Percentiles rank a stretch among this genome's conserved stretches.
phyloP scores from a whole-genome alignment of 2,888 invertebrate species.

The Stegophylla sp. region DNA sequence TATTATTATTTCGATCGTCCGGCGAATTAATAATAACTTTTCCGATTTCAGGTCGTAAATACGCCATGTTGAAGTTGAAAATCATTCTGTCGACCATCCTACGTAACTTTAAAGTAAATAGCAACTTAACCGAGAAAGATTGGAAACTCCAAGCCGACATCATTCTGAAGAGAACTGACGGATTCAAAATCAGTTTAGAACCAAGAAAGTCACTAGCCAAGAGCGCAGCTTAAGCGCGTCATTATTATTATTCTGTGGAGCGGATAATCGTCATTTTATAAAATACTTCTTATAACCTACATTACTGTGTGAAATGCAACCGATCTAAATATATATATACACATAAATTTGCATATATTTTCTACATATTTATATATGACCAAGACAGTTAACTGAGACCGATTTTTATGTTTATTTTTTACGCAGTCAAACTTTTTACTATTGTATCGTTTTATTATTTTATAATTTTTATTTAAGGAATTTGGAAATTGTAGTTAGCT shows the following conservation, averaged over 20 bases:
- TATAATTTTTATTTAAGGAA: constrained; percentile 38
- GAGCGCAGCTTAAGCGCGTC: constrained; percentile 23
- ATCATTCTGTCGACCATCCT: constrained; percentile 78
- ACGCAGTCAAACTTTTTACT: constrained; percentile 24
- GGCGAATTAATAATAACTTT: constrained; percentile 52
- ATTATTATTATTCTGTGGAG: constrained; percentile 39
- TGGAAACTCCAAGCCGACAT: constrained; percentile 79
- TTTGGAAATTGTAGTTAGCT: constrained; percentile 45
- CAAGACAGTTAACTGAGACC: neutral
- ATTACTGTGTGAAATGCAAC: constrained; percentile 3
- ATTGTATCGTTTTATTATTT: constrained; percentile 22
- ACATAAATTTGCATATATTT: neutral
- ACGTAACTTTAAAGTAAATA: constrained; percentile 75
- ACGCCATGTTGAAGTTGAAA: constrained; percentile 81
- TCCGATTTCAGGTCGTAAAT: constrained; percentile 73
- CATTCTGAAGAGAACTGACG: constrained; percentile 78
- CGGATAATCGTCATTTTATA: constrained; percentile 35
- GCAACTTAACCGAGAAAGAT: constrained; percentile 73
- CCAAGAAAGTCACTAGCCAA: constrained; percentile 68
- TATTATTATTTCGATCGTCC: constrained; percentile 19
- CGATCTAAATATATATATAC: neutral
- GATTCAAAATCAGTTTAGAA: constrained; percentile 76
- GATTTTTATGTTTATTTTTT: constrained; percentile 24
- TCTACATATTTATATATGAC: neutral
- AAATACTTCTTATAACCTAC: constrained; percentile 17